Base-by-base conservation (phyloP, 2,888 invertebrate genomes). In the Patella pellucida region DNA sequence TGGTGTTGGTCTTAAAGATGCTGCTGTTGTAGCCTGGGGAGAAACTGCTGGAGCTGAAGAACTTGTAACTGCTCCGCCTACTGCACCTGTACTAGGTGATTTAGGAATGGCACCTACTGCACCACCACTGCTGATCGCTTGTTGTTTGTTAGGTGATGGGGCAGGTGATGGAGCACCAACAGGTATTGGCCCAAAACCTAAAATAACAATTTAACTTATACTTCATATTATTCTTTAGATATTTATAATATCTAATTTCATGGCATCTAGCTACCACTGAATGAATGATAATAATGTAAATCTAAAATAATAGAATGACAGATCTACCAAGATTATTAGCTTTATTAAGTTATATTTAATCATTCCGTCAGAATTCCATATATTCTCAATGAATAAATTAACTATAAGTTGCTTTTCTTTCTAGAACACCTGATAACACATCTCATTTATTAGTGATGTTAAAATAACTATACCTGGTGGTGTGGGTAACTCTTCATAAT, bases 401-500 rank as follows among this genome's bases (percentile, higher is more conserved):
- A 27, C n/a, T n/a, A n/a, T n/a, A n/a, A n/a, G n/a, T n/a, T n/a
- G 5, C 31, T 31, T 31, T 31, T 31, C 31, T 31, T 31, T 31
- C 31, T 5, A 31, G 4, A 31, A 31, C 5, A 31, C 31, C 31
- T 31, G 31, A 31, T 3, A 31, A 31, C 5, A 31, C 4, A 31
- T 68, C 27, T 16, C 68, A 68, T 15, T 23, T 23, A 15, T n/a
- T 68, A 5, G 15, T 0, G 27, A 19, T 14, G 4, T 2, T 15
- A 68, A 14, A 68, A 15, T 62, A 27, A 27, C 51, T 80, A 75
- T 74, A 88, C 90, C 90, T 84, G 96, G 96, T 3, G 97, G 97
- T 0, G 94, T 93, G 0, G 98, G 98, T 72, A 98, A 91, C 76
- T 97, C 97, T 75, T 96, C 96, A 52, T 93, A 93, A 3, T 94